These are phyloP conservation scores for Phacellophora camtschatica DNA, from an alignment of 30 jellyfish, hydroid and myxozoan genomes.

Conservation along the genomic window DNA sequence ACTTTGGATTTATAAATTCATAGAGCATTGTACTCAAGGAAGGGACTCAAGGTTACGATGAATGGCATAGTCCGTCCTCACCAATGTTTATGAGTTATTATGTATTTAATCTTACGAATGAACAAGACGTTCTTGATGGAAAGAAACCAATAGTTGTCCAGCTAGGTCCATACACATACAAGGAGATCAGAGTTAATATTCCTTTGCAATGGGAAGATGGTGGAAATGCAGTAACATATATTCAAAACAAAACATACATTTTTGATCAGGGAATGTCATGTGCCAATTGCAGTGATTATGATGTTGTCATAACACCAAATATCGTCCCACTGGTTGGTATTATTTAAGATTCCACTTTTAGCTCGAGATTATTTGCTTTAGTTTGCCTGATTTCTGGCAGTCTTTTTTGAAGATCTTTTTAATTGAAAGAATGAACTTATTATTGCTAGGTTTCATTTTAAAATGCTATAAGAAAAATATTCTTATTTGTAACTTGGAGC, in stretches of 20 bases:
- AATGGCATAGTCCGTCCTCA: conserved; percentile 84
- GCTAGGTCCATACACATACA: conserved; percentile 89
- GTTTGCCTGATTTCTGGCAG: too few relatives aligned
- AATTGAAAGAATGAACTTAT: too few relatives aligned
- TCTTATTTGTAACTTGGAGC: too few relatives aligned
- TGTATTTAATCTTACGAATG: conserved; percentile 76
- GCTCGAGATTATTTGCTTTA: too few relatives aligned
- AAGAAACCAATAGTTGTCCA: conserved; percentile 73
- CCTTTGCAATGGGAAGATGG: conserved; percentile 50
- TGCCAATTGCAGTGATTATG: conserved; percentile 77
- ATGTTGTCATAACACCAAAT: conserved; percentile 72
- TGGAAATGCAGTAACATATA: conserved; percentile 79
- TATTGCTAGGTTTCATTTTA: too few relatives aligned
- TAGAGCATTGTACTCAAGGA: conserved; percentile 67
- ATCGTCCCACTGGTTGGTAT: conserved; percentile 74
- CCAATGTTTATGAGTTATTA: conserved; percentile 88
- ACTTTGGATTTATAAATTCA: too few relatives aligned
- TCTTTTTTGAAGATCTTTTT: too few relatives aligned
- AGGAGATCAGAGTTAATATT: conserved; percentile 44
- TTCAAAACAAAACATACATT: conserved; percentile 65
- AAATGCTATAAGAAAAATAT: too few relatives aligned
- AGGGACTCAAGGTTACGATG: conserved; percentile 78
- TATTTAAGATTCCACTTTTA: neutral
- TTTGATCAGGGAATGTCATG: conserved; percentile 84
- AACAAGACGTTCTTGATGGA: conserved; percentile 34